Conservation (phyloP, 1,140 invertebrate genomes). For the Metopolophium dirhodum region DNA sequence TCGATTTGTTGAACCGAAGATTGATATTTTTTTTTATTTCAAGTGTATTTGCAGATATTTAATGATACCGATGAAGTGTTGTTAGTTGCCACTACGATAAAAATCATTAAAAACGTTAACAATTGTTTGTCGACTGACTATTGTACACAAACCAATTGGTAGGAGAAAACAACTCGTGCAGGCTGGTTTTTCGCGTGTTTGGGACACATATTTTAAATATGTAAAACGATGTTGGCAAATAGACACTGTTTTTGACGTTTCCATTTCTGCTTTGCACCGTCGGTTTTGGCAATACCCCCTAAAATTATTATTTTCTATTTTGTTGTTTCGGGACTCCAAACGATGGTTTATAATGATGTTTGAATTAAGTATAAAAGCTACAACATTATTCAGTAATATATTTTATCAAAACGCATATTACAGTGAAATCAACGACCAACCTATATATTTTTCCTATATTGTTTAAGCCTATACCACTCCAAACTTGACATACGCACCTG, state of each 20-base stretch:
- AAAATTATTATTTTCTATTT: not conserved
- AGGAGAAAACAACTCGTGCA: constrained; percentile 42
- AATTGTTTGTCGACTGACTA: not conserved
- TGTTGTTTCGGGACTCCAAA: not conserved
- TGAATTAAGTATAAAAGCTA: not conserved
- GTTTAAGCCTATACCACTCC: not conserved
- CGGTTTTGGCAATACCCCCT: not conserved
- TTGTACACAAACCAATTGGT: not conserved
- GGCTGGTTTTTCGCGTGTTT: not conserved
- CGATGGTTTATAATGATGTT: not conserved
- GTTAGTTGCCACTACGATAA: not conserved
- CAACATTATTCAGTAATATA: not conserved
- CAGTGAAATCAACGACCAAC: not conserved
- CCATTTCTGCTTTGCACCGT: not conserved
- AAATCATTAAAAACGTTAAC: not conserved
- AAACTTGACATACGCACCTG: not conserved
- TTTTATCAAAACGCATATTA: not conserved
- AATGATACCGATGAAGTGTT: not conserved
- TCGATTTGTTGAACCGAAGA: not conserved
- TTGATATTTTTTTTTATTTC: not conserved
- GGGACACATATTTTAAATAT: constrained; percentile 49
- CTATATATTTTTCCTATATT: not conserved
- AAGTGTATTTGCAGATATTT: not conserved
- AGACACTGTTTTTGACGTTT: constrained; percentile 46
- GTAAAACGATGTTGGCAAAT: constrained; percentile 32